phyloP scores from a whole-genome alignment of 2,797 vertebrate species.

The Tympanoctomys barrerae region DNA sequence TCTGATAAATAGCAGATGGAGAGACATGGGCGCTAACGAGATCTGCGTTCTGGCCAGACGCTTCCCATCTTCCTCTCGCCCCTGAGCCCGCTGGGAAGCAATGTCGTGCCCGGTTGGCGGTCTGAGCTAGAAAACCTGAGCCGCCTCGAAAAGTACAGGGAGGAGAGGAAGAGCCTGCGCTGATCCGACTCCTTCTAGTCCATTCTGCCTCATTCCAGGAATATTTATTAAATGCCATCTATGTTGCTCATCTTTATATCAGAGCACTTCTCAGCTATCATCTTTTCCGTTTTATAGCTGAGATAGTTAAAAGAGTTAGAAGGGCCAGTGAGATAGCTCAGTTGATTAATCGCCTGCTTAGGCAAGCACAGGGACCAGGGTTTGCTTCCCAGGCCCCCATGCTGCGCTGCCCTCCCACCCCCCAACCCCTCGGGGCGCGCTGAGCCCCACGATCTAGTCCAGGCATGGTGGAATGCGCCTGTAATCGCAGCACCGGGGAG shows the following conservation, averaged over 20 bases:
- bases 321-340: no score
- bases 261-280: background rate
- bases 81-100: constrained; percentile 84
- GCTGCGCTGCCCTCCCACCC: no score
- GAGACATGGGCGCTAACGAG: constrained; percentile 79
- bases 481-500: no score
- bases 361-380: no score
- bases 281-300: background rate
- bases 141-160: constrained; percentile 61
- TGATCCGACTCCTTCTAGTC: background rate
- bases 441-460: no score
- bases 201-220: background rate
- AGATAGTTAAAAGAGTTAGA: constrained; percentile 30
- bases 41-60: constrained; percentile 79
- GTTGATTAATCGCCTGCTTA: no score
- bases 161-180: fast-evolving
- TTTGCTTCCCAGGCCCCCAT: no score
- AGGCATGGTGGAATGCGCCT: no score
- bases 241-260: background rate
- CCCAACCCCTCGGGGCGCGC: no score
- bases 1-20: constrained; percentile 86
- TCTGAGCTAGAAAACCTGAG: constrained; percentile 64
- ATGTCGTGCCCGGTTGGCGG: constrained; percentile 73
- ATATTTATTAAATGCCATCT: background rate
- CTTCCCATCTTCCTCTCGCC: constrained; percentile 84